phyloP scores from a whole-genome alignment of 2,888 invertebrate genomes.

The Lissonota sp. region DNA sequence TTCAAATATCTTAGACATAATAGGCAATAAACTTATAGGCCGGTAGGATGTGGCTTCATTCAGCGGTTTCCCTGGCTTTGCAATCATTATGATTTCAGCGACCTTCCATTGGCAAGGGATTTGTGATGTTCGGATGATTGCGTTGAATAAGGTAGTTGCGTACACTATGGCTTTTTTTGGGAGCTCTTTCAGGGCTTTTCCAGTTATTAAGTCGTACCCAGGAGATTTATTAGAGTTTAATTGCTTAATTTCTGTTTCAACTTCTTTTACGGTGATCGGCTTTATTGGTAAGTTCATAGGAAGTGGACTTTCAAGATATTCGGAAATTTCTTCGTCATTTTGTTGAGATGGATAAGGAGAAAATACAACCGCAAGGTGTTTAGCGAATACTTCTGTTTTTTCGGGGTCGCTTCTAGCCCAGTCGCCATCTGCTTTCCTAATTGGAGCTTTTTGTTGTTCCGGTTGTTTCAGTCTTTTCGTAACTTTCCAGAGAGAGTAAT shows the following conservation, averaged over 20 bases:
- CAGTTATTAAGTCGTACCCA: constrained; percentile 56
- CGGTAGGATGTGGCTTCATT: too few relatives aligned
- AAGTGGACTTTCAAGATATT: background rate
- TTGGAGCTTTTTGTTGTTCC: constrained; percentile 35
- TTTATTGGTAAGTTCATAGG: background rate
- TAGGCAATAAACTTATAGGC: too few relatives aligned
- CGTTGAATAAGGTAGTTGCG: constrained; percentile 78
- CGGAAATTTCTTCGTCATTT: background rate
- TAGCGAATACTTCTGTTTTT: constrained; percentile 46
- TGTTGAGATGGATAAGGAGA: background rate
- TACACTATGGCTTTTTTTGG: constrained; percentile 71
- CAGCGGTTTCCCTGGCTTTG: constrained; percentile 66
- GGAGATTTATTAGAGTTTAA: constrained; percentile 52
- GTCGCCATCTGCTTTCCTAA: constrained; percentile 4
- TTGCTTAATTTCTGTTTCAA: background rate
- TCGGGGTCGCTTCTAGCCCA: constrained; percentile 54
- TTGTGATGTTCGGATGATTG: constrained; percentile 35
- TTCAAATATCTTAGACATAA: too few relatives aligned
- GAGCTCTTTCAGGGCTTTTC: constrained; percentile 66
- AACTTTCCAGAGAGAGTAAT: constrained; percentile 7
- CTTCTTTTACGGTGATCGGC: background rate
- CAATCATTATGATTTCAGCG: constrained; percentile 57
- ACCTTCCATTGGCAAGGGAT: constrained; percentile 71
- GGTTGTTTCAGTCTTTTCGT: constrained; percentile 36
- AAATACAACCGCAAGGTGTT: constrained; percentile 46